Base-by-base conservation (phyloP, 2,797 vertebrate genomes). In the Coregonus ussuriensis region DNA sequence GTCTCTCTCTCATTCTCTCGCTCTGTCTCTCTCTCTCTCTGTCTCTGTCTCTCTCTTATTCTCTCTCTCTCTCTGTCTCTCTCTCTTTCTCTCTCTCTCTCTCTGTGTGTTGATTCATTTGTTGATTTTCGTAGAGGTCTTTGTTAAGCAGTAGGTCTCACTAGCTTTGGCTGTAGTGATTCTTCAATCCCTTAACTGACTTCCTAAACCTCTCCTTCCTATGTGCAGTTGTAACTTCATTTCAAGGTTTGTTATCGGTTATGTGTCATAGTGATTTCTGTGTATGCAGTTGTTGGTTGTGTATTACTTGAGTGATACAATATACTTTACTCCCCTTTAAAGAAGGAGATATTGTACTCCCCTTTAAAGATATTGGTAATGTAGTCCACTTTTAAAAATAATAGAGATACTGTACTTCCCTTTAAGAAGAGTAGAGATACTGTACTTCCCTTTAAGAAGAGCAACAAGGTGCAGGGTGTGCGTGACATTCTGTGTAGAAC, bases 61-160 rank as follows among this genome's bases (percentile, higher is more conserved):
- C 25, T 25, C 25, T 25, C 3, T 33, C 31, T 33, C 31, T 33
- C 31, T 33, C 31, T 41, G 56, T 63, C 6, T 65, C 29, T 33
- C 16, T 31, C 16, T 47, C 16, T n/a, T 70, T 88, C 66, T 94
- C 3, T 33, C 31, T 33, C 31, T 33, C 31, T 33, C 31, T 33
- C 31, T 33, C 31, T 33, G 0, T 33, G 91, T 68, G 71, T 81
- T 81, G 84, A 88, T 90, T 86, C 80, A 96, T 96, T 93, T 94
- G 93, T 94, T 94, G 81, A 95, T 94, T 92, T 93, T 53, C 71
- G 90, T 95, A 90, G 93, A 94, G 92, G 92, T 93, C 94, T 93
- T 92, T 74, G 54, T 71, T 66, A 33, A 67, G 71, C 53, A 75
- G 91, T 94, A 93, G 91, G 89, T 91, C 92, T 94, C 85, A 77